A percentile compares a stretch with the other conserved stretches of the same genome.
Evolutionary conservation across 2,113 vertebrate species (phyloP).

Genomic region (Ictidomys tridecemlineatus): DNA sequence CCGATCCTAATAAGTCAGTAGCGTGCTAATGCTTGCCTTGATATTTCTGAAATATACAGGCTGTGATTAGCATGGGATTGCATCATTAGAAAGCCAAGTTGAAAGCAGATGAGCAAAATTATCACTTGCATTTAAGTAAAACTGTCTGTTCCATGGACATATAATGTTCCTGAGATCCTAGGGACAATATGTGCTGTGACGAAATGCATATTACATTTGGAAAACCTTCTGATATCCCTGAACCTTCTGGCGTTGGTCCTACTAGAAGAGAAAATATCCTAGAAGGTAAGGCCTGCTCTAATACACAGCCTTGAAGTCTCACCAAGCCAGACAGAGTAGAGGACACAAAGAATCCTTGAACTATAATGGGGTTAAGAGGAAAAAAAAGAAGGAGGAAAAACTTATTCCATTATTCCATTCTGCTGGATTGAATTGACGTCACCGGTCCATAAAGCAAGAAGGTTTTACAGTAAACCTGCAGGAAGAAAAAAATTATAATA

Average conservation of each 20-base stretch:
- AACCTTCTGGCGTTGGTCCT: conserved; percentile 51
- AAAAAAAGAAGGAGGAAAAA: neutral
- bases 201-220: neutral
- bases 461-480: conserved; percentile 37
- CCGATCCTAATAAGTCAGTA: conserved; percentile 75
- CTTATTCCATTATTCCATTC: conserved; percentile 52
- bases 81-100: conserved; percentile 77
- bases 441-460: conserved; percentile 17
- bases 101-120: conserved; percentile 67
- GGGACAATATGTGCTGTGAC: neutral
- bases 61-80: conserved; percentile 70
- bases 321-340: conserved; percentile 9
- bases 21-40: conserved; percentile 74
- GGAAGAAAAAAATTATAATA: neutral
- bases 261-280: conserved; percentile 46
- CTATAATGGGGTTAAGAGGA: neutral
- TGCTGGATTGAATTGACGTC: conserved; percentile 2
- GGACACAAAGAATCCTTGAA: conserved; percentile 63
- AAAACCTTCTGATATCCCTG: conserved; percentile 30
- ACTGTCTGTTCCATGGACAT: conserved; percentile 50
- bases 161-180: conserved; percentile 46
- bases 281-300: neutral
- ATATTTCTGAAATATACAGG: conserved; percentile 77
- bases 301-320: conserved; percentile 19
- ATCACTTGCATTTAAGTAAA: conserved; percentile 65